phyloP scores from a whole-genome alignment of 2,797 vertebrate species.

The Lacerta agilis region DNA sequence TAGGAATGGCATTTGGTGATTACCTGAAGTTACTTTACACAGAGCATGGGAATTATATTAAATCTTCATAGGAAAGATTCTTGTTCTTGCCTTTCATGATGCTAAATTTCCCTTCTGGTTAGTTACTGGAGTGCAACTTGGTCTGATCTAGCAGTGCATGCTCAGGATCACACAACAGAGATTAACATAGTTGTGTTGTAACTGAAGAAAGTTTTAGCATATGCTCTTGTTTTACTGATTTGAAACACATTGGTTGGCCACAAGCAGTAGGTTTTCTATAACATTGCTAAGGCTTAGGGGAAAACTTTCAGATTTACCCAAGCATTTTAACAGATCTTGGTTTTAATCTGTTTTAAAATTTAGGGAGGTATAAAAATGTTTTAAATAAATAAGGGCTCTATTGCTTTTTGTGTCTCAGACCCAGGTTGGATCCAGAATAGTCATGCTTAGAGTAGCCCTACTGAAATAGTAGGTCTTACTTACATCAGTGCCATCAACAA shows the following conservation, averaged over 20 bases:
- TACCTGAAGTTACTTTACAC: background rate
- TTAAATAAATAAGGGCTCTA: too few relatives aligned
- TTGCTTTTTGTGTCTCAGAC: too few relatives aligned
- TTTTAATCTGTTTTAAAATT: too few relatives aligned
- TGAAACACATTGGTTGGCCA: background rate
- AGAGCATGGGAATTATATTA: background rate
- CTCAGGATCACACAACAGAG: background rate
- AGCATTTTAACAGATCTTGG: too few relatives aligned
- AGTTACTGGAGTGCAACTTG: background rate
- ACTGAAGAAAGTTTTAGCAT: background rate
- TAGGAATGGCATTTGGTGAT: background rate
- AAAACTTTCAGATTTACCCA: too few relatives aligned
- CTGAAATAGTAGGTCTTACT: too few relatives aligned
- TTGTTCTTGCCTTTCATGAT: background rate
- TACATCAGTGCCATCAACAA: too few relatives aligned
- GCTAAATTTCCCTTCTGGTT: background rate
- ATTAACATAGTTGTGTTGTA: background rate
- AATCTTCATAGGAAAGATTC: background rate
- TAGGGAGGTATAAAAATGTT: too few relatives aligned
- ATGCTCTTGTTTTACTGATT: background rate
- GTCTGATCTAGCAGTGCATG: background rate
- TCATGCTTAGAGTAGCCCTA: too few relatives aligned
- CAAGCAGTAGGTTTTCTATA: too few relatives aligned
- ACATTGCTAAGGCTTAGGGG: too few relatives aligned
- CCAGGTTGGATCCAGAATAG: too few relatives aligned